Base-by-base conservation (phyloP, 2,797 vertebrate genomes). In the Enteromius paludinosus region DNA sequence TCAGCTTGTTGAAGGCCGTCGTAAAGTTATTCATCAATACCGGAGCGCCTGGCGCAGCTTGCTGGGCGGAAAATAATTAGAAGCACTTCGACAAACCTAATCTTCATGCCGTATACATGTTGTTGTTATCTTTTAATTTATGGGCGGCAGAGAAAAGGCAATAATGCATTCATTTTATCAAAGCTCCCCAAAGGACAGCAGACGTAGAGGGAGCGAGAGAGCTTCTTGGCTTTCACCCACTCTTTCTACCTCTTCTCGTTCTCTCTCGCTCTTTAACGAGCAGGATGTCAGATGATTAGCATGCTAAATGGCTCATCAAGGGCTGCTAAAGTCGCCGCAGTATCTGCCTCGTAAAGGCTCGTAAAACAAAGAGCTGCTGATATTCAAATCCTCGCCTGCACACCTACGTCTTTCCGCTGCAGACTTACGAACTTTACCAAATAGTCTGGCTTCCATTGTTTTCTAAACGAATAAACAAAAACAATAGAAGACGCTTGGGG, bases 21-120 rank as follows among this genome's bases (percentile, higher is more conserved):
- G 83, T 90, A 87, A 90, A 89, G 84, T 84, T 88, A 90, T 90
- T 91, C 88, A 87, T 89, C 89, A 86, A 86, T 88, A 91, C 86
- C 80, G 41, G 84, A 86, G 84, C 84, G 87, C 82, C 83, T 82
- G 87, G 84, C 83, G 20, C 79, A 86, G 87, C 84, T 88, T 83
- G 86, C 84, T 8, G 73, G 85, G 85, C 81, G 86, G 86, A 89
- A 90, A 91, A 88, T 89, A 88, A 92, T 92, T 91, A 91, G 87
- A 92, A 87, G 86, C 87, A 90, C 89, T 89, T 89, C 81, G 64
- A 78, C 54, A 81, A 56, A 88, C 87, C 81, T 89, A 91, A 92
- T 92, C 88, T 89, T 82, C 79, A 77, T 80, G 83, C 18, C 78
- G 83, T 81, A 87, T 74, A 85, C 86, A 87, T 85, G 81, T 79